Conservation (phyloP, 2,888 invertebrate genomes). For the Oscheius sp. region DNA sequence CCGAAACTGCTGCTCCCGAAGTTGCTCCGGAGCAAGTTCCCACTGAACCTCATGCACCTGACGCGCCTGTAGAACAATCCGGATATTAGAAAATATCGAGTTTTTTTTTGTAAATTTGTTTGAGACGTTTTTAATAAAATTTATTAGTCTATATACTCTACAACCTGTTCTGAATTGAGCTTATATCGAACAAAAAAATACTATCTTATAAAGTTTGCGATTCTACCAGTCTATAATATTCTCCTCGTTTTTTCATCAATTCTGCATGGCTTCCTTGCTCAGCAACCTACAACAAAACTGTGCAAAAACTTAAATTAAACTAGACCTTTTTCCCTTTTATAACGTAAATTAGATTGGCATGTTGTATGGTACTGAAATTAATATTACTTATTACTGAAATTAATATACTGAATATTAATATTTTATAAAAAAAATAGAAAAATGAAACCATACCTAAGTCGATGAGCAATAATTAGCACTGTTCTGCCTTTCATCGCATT, state of each 20-base stretch:
- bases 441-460: constrained; percentile 76
- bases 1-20: constrained; percentile 32
- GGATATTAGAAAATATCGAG: constrained; percentile 30
- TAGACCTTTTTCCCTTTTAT: constrained; percentile 84
- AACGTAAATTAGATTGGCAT: constrained; percentile 92
- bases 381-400: too few species aligned
- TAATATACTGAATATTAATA: too few species aligned
- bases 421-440: too few species aligned
- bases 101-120: background rate
- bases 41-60: constrained; percentile 29
- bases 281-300: constrained; percentile 39
- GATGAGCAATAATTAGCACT: constrained; percentile 92
- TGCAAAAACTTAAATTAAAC: constrained; percentile 72
- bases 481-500: constrained; percentile 85
- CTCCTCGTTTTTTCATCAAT: constrained; percentile 83
- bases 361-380: constrained; percentile 87
- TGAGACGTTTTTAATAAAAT: background rate
- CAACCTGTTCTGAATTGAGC: constrained; percentile 13
- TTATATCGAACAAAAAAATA: background rate
- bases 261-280: constrained; percentile 80
- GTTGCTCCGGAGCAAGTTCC: constrained; percentile 31
- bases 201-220: constrained; percentile 29
- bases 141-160: background rate
- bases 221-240: constrained; percentile 36
- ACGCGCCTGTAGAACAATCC: constrained; percentile 40